These are phyloP conservation scores for Dysmachus trigonus DNA, from an alignment of 2,888 invertebrate species.

Conservation along the genomic window DNA sequence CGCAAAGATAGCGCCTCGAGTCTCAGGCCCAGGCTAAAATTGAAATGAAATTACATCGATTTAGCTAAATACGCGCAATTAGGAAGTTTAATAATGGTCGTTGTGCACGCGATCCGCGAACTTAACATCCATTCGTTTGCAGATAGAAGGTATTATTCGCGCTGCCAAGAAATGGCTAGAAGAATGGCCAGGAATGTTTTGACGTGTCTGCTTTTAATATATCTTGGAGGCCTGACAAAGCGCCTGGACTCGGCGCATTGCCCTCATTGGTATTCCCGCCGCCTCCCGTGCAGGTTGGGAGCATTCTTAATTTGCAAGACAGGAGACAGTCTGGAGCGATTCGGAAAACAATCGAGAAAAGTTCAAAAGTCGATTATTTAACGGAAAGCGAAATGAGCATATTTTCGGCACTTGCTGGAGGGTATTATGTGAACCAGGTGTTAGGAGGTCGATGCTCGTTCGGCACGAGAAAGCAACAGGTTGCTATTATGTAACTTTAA, in stretches of 20 bases:
- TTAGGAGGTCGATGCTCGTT: not conserved
- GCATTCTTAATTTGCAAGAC: not conserved
- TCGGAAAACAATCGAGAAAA: not conserved
- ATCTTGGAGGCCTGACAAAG: not conserved
- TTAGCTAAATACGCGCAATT: constrained; percentile 44
- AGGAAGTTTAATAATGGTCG: constrained; percentile 35
- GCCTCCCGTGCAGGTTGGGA: not conserved
- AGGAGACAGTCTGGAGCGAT: not conserved
- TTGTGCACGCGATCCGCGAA: constrained; percentile 42
- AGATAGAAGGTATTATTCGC: constrained; percentile 4
- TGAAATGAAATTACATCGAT: constrained; percentile 44
- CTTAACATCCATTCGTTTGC: constrained; percentile 24
- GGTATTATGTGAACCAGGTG: not conserved
- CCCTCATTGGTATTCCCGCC: constrained; percentile 9
- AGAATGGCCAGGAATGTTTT: not conserved
- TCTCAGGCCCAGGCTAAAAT: not conserved
- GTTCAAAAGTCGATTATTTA: not conserved
- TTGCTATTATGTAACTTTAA: not conserved
- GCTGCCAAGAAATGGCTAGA: not conserved
- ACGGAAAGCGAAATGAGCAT: not conserved
- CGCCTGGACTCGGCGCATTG: not conserved
- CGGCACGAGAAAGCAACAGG: not conserved
- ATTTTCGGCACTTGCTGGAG: not conserved
- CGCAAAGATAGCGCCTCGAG: not conserved
- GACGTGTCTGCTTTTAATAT: constrained; percentile 22